Evolutionary conservation across 2,888 invertebrate species (phyloP), one percentile per base, ranked within the genome.

Genomic region (Drepanosiphum platanoidis): DNA sequence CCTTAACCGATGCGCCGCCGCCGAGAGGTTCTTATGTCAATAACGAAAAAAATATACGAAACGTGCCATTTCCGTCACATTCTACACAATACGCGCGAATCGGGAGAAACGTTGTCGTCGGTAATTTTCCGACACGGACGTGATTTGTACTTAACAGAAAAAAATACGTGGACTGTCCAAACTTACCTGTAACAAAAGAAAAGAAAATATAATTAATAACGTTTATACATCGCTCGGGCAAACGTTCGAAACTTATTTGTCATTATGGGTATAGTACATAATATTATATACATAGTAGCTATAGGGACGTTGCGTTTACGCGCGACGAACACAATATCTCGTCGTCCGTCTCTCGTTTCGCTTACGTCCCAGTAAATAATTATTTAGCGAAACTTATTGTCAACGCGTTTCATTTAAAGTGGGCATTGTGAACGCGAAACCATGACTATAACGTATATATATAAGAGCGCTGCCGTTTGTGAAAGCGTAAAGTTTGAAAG

Each of bases 181-280:
- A 81, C 81, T 81, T 81, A 81, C 81, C 81, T 81, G 81, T 61
- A 81, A 81, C 81, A 81, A 39, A 81, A 71, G n/a, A 81, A 27
- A 71, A 58, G 34, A 30, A 81, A 58, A 81, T 8, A 66, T 74
- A 15, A 74, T 74, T 74, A 74, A 18, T 74, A 74, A 52, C 46
- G 18, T 42, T 15, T 11, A 72, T 72, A 64, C 18, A 64, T 64
- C 3, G 4, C 11, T 64, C 3, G 9, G 1, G 52, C 5, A 2
- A 18, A 42, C 42, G 22, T 52, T 52, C 52, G 22, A 52, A 52
- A 52, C 52, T 52, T 22, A 52, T 52, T 52, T 22, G 22, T 22
- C 52, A 52, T 15, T 22, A n/a, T n/a, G n/a, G n/a, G n/a, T n/a
- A n/a, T n/a, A n/a, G n/a, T n/a, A n/a, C n/a, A n/a, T n/a, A n/a